Conservation (phyloP, 2,888 invertebrate genomes). For the Cephus pygmeus region DNA sequence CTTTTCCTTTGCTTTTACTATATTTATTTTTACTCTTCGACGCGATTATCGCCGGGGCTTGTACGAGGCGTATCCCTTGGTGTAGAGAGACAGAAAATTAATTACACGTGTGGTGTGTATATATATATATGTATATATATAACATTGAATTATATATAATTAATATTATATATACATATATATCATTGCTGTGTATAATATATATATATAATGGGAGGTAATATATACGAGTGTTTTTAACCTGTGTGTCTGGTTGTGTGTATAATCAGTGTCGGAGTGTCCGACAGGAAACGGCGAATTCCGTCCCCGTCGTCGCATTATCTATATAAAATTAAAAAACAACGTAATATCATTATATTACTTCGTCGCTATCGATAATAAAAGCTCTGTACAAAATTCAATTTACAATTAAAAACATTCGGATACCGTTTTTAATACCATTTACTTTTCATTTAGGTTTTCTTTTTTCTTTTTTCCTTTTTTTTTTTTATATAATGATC, state of each 20-base stretch:
- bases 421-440: conserved; percentile 40
- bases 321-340: conserved; percentile 65
- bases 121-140: not conserved
- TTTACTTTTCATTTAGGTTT: conserved; percentile 3
- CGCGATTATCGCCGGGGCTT: not conserved
- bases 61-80: not conserved
- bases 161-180: conserved; percentile 1
- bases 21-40: conserved; percentile 13
- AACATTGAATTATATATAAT: not conserved
- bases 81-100: not conserved
- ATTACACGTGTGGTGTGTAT: not conserved
- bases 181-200: not conserved
- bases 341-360: conserved; percentile 65
- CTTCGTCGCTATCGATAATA: conserved; percentile 63
- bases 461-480: conserved; percentile 17
- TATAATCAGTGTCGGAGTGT: not conserved
- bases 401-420: conserved; percentile 65
- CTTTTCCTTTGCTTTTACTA: conserved; percentile 18
- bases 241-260: not conserved
- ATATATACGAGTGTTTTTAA: not conserved
- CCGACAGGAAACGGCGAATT: not conserved
- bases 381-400: conserved; percentile 65
- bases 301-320: conserved; percentile 19
- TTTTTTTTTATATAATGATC: conserved; percentile 15
- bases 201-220: conserved; percentile 17